Evolutionary conservation across 2,113 vertebrate species (phyloP), one percentile per base, ranked within the genome.

Genomic region (Globicephala melas): DNA sequence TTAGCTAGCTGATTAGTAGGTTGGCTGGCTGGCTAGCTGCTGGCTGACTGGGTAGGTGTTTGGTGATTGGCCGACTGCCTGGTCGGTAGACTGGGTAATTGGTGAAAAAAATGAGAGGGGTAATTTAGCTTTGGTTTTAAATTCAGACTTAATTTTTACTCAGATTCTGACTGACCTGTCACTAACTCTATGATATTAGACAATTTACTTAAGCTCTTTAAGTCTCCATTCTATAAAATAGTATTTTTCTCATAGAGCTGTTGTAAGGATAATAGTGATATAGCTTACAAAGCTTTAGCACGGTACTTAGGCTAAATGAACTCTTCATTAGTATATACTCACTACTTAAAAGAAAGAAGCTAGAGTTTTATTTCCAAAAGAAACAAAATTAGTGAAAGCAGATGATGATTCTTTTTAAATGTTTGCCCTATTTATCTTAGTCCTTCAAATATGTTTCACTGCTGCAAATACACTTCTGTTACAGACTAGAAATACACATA

Each of bases 361-460:
- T 44, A 44, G 10, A 88, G 8, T 67, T 47, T 73, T 74, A 53
- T 68, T 96, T 80, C 47, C 21, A 62, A 95, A 81, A 36, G 58
- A 17, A 86, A 50, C 36, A 93, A 92, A 95, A 63, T n/a, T 20
- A 73, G 12, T 92, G 83, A 68, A 94, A 96, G 18, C 36, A 96
- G 50, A n/a, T 58, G 5, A 53, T 90, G 38, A 85, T 15, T 91
- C 71, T 74, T 3, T 38, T 77, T 82, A 60, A 94, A 87, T 44
- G 12, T 81, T 89, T 74, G 15, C 65, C 17, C 14, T 36, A 3
- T 71, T 93, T 33, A 94, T 90, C 79, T 73, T 77, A 68, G 50
- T 38, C 76, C 70, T 84, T 94, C 50, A 62, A 50, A 28, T 83
- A 53, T n/a, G 25, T 70, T 63, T 74, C 60, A 83, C 13, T 58